Percentiles rank a stretch among this genome's conserved stretches.
phyloP scores from a whole-genome alignment of 2,113 vertebrate genomes.

The Mesoclemmys tuberculata region DNA sequence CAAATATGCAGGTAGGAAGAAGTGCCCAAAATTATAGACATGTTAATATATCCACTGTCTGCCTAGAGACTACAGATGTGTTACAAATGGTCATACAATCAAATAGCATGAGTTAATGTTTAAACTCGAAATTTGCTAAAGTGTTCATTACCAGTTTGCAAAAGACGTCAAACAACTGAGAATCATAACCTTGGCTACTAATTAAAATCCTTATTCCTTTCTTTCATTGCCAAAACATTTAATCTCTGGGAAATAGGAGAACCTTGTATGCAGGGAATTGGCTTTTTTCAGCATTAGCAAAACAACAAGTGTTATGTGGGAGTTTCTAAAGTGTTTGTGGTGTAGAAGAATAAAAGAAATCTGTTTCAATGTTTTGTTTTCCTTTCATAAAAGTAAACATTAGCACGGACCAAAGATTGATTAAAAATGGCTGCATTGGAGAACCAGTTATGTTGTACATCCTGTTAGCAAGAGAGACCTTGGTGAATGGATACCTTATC shows the following conservation, averaged over 20 bases:
- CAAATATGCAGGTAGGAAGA: rapidly evolving
- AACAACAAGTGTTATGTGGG: constrained; percentile 14
- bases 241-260: constrained; percentile 40
- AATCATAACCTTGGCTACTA: constrained; percentile 73
- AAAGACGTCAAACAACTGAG: constrained; percentile 52
- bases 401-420: not conserved
- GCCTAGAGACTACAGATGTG: constrained; percentile 19
- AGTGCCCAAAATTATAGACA: not conserved
- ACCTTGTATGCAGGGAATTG: constrained; percentile 11
- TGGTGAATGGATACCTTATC: not conserved
- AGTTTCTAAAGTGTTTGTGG: constrained; percentile 25
- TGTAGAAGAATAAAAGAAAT: constrained; percentile 16
- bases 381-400: not conserved
- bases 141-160: constrained; percentile 59
- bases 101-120: constrained; percentile 55
- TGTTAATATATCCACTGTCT: not conserved
- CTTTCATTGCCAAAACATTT: constrained; percentile 56
- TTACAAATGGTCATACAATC: constrained; percentile 64
- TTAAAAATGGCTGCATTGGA: constrained; percentile 6
- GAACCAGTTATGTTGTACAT: not conserved
- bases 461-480: not conserved
- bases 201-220: constrained; percentile 69
- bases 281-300: constrained; percentile 24
- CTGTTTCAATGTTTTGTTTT: constrained; percentile 22
- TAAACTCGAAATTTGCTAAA: constrained; percentile 59